Evolutionary conservation across 2,797 vertebrate genomes (phyloP).

Genomic region (Labeo calbasu): DNA sequence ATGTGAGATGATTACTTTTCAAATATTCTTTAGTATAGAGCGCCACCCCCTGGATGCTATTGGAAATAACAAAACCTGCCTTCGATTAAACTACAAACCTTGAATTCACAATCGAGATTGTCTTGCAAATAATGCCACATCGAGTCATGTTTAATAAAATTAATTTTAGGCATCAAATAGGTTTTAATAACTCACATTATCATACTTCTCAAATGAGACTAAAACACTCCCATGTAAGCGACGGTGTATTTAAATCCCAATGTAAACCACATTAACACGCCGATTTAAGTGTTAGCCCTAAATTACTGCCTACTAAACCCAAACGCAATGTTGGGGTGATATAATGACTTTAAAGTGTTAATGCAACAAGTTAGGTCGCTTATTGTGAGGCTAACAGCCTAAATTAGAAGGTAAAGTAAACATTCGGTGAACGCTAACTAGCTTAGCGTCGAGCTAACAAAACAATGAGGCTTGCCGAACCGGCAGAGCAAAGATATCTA

Average conservation of each 20-base stretch:
- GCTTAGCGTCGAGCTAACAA: slow-evolving; percentile 35
- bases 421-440: slow-evolving; percentile 37
- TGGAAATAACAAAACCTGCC: slow-evolving; percentile 10
- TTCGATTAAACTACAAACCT: slow-evolving; percentile 10
- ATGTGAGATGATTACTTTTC: slow-evolving; percentile 3
- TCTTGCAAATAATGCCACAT: background rate
- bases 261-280: slow-evolving; percentile 11
- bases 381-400: background rate
- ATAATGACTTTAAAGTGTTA: background rate
- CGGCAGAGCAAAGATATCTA: background rate
- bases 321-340: background rate
- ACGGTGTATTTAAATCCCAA: slow-evolving; percentile 46
- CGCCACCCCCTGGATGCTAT: slow-evolving; percentile 56
- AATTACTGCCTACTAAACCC: background rate
- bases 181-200: background rate
- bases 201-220: no score
- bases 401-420: slow-evolving; percentile 27
- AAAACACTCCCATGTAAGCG: slow-evolving; percentile 7
- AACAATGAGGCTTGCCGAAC: slow-evolving; percentile 27
- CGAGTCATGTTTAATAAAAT: background rate
- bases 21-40: slow-evolving; percentile 42
- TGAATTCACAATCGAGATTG: slow-evolving; percentile 21
- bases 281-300: background rate
- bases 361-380: background rate
- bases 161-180: no score